Base-by-base conservation (phyloP, 2,113 vertebrate species). In the Barnardius zonarius region DNA sequence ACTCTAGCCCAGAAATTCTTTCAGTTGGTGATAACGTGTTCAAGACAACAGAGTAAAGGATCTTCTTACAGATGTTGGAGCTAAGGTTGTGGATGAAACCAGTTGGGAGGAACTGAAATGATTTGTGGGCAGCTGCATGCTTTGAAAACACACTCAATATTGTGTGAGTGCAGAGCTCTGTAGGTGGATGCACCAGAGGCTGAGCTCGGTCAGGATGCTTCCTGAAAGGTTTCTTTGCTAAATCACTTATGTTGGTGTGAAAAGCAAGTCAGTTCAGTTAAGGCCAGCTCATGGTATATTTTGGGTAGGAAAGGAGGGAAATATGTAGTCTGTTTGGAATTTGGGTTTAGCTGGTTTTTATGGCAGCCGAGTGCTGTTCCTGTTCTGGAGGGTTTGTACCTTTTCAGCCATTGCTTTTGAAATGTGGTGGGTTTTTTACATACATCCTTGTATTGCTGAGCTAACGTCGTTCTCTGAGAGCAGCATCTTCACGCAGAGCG, bases 321-420 rank as follows among this genome's bases (percentile, higher is more conserved):
- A 67, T 70, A 33, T 90, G 92, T 61, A 78, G 88, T 82, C 73
- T 75, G 52, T 62, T 90, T 93, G 95, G 93, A 95, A 94, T 94
- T 88, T 75, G 93, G 85, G 90, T 86, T 92, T 88, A 90, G 90
- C 87, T 19, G 90, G 73, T 86, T 85, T 78, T 78, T 39, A 16
- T 93, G 88, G 92, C 92, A 95, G 95, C 83, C 77, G 86, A 92
- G 39, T 33, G 86, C 95, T 86, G 83, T 86, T 91, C 64, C 83
- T 84, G 15, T 83, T 86, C 69, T 67, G 86, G 88, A 89, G 88
- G 66, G 24, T 86, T 94, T 87, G 69, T 85, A 64, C 86, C 62
- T 93, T 79, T 79, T 55, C 57, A 30, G 35, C 62, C 74, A 69
- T 35, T 46, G 5, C 64, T 92, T 95, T 81, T 52, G 25, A 25